These are phyloP conservation scores for Grallaria varia DNA, from an alignment of 2,113 vertebrate species.

Conservation along the genomic window DNA sequence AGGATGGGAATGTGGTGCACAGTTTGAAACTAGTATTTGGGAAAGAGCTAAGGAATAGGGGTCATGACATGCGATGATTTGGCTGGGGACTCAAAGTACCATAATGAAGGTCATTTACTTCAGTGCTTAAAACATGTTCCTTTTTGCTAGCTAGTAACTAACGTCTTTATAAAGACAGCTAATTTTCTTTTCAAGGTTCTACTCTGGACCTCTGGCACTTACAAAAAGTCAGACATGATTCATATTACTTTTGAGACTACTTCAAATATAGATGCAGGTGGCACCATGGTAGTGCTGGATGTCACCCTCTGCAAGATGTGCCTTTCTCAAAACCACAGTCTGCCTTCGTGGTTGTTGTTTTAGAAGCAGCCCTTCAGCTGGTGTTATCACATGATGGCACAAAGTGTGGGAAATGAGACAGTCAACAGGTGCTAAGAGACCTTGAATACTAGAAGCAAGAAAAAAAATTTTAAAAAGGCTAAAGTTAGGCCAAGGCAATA, in stretches of 20 bases:
- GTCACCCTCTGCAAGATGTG: slow-evolving; percentile 25
- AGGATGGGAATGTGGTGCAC: neutral
- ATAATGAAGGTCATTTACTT: neutral
- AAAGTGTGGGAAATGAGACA: slow-evolving; percentile 67
- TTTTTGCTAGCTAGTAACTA: neutral
- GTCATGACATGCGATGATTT: neutral
- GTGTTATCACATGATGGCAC: slow-evolving; percentile 64
- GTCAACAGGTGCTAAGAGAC: slow-evolving; percentile 68
- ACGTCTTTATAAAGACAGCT: neutral
- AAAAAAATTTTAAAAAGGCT: neutral
- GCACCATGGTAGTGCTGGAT: slow-evolving; percentile 7
- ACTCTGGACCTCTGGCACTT: neutral
- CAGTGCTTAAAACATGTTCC: neutral
- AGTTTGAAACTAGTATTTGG: neutral
- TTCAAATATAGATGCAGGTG: slow-evolving; percentile 51
- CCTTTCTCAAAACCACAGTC: slow-evolving; percentile 72
- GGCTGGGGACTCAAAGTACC: neutral
- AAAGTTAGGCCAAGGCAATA: neutral
- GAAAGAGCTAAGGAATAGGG: neutral
- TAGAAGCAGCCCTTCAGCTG: slow-evolving; percentile 61
- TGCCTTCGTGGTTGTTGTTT: slow-evolving; percentile 68
- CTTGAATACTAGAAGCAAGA: slow-evolving; percentile 35
- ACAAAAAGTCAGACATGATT: slow-evolving; percentile 17
- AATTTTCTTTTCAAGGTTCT: neutral
- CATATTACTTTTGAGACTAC: slow-evolving; percentile 12